Percentiles rank a stretch among this genome's conserved stretches.
Conservation (phyloP, 2,113 vertebrate species). For the Cyphomyrus plagiostoma region DNA sequence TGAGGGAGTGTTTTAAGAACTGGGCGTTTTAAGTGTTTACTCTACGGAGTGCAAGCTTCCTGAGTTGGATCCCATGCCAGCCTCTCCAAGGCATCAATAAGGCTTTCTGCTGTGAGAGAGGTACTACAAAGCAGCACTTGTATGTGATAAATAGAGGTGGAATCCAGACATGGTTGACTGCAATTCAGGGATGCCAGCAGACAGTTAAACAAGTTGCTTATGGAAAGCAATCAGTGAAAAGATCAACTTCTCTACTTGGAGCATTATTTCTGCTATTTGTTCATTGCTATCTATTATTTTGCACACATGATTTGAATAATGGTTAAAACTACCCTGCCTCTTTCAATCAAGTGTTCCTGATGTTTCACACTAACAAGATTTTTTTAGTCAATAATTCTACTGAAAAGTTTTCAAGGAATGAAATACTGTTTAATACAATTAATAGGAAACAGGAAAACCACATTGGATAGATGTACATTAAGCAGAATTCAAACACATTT, state of each 20-base stretch:
- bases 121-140: background rate
- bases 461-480: background rate
- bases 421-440: too few relatives aligned
- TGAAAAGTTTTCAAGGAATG: background rate
- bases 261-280: background rate
- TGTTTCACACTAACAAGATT: background rate
- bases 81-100: background rate
- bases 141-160: background rate
- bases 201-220: background rate
- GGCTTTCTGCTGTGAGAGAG: background rate
- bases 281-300: background rate
- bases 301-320: background rate
- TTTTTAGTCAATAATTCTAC: background rate
- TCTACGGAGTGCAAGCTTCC: background rate
- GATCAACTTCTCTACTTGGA: background rate
- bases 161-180: background rate
- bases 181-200: background rate
- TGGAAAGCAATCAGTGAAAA: background rate
- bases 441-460: background rate
- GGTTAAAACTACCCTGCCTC: background rate
- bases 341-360: background rate
- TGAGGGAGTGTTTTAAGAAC: background rate
- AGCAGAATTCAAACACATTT: background rate
- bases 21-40: too few relatives aligned
- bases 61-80: background rate